Percentiles rank a stretch among this genome's conserved stretches.
phyloP scores from a whole-genome alignment of 92 coral and sea anemone species.

The Heteractis magnifica region DNA sequence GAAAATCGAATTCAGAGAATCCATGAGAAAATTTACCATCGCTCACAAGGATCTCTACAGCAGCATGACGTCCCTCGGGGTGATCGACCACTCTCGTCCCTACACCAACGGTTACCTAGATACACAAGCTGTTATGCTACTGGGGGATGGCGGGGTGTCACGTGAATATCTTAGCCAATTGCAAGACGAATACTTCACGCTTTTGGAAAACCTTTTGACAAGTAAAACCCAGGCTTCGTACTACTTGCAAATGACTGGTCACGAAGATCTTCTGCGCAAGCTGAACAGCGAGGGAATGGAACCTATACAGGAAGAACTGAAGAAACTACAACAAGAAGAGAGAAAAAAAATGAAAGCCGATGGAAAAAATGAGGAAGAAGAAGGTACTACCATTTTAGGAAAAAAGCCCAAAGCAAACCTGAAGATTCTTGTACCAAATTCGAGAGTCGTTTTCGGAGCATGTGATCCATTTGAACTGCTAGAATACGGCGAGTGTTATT shows the following conservation, averaged over 20 bases:
- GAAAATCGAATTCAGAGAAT: slow-evolving; percentile 74
- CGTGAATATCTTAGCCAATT: slow-evolving; percentile 46
- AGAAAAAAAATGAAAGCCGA: slow-evolving; percentile 17
- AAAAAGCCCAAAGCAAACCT: slow-evolving; percentile 3
- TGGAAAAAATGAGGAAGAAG: background rate
- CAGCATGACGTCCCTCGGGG: slow-evolving; percentile 37
- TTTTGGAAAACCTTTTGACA: slow-evolving; percentile 37
- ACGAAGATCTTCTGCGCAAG: slow-evolving; percentile 26
- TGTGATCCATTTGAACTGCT: slow-evolving; percentile 56
- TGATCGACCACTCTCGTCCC: slow-evolving; percentile 59
- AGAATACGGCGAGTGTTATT: slow-evolving; percentile 64
- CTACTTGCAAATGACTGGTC: slow-evolving; percentile 56
- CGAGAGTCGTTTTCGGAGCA: slow-evolving; percentile 66
- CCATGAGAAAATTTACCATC: slow-evolving; percentile 74
- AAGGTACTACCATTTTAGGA: background rate
- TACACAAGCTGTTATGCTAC: slow-evolving; percentile 47
- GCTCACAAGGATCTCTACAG: slow-evolving; percentile 17
- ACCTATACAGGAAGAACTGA: slow-evolving; percentile 9
- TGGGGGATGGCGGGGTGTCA: slow-evolving; percentile 56
- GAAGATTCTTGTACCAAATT: slow-evolving; percentile 54
- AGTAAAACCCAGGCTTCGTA: slow-evolving; percentile 51
- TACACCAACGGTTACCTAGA: slow-evolving; percentile 60
- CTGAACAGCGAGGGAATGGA: slow-evolving; percentile 43
- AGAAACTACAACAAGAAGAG: slow-evolving; percentile 27
- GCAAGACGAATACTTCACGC: slow-evolving; percentile 51